phyloP scores from a whole-genome alignment of 2,888 invertebrate species.

The Steinernema hermaphroditum region DNA sequence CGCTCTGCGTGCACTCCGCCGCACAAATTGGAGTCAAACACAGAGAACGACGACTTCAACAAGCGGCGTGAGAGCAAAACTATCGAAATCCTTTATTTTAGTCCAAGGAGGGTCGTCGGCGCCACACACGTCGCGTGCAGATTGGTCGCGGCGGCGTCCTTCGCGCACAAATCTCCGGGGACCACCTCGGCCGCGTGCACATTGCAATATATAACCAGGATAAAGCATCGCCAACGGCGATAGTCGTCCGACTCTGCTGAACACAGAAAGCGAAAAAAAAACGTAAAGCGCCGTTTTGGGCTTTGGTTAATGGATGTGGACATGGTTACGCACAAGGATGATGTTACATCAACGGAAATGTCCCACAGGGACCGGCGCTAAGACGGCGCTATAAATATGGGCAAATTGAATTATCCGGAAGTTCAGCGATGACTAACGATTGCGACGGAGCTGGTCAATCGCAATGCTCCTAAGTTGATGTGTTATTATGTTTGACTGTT shows the following conservation, averaged over 20 bases:
- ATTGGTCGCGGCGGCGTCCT: constrained; percentile 5
- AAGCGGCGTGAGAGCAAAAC: constrained; percentile 4
- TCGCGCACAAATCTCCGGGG: constrained; percentile 1
- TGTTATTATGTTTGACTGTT: too few species aligned
- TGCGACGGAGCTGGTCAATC: too few species aligned
- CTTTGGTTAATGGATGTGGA: neutral
- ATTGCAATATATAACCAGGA: constrained; percentile 25
- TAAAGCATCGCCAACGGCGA: neutral
- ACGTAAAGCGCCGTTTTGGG: neutral
- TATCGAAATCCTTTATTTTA: constrained; percentile 21
- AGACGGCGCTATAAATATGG: neutral
- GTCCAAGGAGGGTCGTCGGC: neutral
- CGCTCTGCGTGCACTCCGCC: neutral
- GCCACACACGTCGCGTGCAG: constrained; percentile 27
- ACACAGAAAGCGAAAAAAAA: neutral
- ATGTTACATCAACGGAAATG: neutral
- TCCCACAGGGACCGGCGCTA: neutral
- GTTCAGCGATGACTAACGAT: neutral
- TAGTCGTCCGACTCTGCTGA: too few species aligned
- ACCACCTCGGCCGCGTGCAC: constrained; percentile 14
- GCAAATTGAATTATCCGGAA: neutral
- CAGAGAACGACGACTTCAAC: neutral
- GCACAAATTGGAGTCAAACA: neutral
- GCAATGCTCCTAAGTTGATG: too few species aligned
- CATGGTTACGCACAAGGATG: neutral